Conservation (phyloP, 2,797 vertebrate species). For the Aeoliscus strigatus region DNA sequence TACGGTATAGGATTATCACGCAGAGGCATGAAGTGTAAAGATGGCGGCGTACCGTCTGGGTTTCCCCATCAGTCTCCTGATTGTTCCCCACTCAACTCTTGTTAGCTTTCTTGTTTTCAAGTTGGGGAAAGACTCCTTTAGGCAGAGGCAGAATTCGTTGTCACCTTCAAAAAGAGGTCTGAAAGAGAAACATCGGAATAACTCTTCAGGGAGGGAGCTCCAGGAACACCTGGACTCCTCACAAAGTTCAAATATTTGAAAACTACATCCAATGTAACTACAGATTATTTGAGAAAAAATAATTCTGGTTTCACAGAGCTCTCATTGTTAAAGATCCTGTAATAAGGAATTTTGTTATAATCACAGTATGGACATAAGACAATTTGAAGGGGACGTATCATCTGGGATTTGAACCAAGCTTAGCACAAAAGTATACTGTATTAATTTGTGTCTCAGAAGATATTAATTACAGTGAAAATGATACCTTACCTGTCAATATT, state of each 20-base stretch:
- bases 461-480: neutral
- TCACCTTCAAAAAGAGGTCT: constrained; percentile 98
- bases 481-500: constrained; percentile 92
- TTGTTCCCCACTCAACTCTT: constrained; percentile 96
- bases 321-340: neutral
- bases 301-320: neutral
- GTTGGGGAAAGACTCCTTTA: constrained; percentile 97
- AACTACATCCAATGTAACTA: neutral
- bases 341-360: neutral
- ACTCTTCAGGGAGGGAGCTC: neutral
- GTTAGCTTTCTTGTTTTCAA: constrained; percentile 96
- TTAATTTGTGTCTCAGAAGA: neutral
- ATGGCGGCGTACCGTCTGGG: constrained; percentile 83
- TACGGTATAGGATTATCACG: neutral
- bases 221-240: neutral
- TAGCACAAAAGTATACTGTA: no score
- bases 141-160: constrained; percentile 98
- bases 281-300: neutral
- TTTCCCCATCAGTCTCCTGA: constrained; percentile 96
- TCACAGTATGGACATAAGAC: neutral
- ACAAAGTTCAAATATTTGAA: no score
- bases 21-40: neutral
- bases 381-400: neutral
- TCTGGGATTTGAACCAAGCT: no score
- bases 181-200: constrained; percentile 34